Evolutionary conservation across 1,140 invertebrate species (phyloP), one percentile per base, ranked within the genome.

Genomic region (Ridgeia piscesae): DNA sequence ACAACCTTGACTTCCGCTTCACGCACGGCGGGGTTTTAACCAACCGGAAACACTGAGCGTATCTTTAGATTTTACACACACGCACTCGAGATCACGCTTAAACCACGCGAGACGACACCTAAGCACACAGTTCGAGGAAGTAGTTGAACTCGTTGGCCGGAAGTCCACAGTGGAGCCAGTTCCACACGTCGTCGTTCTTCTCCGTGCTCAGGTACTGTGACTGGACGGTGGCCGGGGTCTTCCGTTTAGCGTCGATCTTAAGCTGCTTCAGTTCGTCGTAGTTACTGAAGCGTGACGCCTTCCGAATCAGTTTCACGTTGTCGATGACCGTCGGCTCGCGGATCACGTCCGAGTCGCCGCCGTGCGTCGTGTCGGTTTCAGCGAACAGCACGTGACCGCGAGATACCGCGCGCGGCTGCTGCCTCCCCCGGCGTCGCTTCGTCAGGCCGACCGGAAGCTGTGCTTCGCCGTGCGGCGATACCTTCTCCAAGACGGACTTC

Each of bases 161-260:
- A 31, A 94, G 94, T 0, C 94, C 95, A 89, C 94, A 91, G 88
- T 94, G 94, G n/a, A 95, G 91, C 95, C 95, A 95, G 27, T 95
- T 94, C 95, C 95, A 95, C 11, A 95, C 95, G 21, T 94, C 92
- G 88, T 95, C 94, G 90, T 94, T 94, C 91, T 94, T 93, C 14
- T 93, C 93, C 27, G 92, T 33, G 34, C 92, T 94, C 48, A 95
- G 91, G 93, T 92, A 94, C 89, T 93, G 92, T 6, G 94, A 94
- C 88, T 92, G 92, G 6, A 95, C 92, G 27, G 88, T 34, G 2
- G 93, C 93, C 0, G 95, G 95, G n/a, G 95, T 94, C 4, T 88
- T 8, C 11, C 93, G 92, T 91, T 94, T 95, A 27, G 94, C 94
- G 2, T 94, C 94, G 92, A 93, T 94, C 89, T 90, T 42, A 21